These are phyloP conservation scores for Sycophila texana DNA, from an alignment of 2,888 invertebrate species.

Conservation along the genomic window DNA sequence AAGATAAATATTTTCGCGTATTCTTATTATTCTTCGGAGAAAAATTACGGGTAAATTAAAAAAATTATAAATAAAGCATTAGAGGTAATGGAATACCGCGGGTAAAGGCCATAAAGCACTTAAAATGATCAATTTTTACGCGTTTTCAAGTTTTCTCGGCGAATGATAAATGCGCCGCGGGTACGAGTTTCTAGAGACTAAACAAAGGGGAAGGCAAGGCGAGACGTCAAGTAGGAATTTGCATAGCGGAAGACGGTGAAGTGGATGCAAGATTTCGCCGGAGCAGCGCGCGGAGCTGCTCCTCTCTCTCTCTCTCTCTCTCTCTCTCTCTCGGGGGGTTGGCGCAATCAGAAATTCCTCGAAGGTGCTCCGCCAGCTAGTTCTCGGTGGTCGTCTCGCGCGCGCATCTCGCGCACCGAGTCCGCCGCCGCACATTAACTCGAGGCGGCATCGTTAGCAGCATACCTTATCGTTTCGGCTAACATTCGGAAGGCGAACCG, in stretches of 20 bases:
- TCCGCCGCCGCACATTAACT: constrained; percentile 62
- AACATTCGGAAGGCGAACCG: constrained; percentile 13
- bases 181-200: constrained; percentile 58
- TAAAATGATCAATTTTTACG: no score
- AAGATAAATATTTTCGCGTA: no score
- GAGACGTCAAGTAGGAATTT: constrained; percentile 49
- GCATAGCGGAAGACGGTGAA: constrained; percentile 44
- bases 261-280: constrained; percentile 23
- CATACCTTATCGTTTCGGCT: constrained; percentile 70
- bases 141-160: no score
- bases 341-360: constrained; percentile 71
- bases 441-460: constrained; percentile 70
- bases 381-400: background rate
- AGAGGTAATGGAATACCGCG: no score
- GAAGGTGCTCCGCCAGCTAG: constrained; percentile 60
- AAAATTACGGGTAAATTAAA: no score
- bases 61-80: no score
- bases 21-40: no score
- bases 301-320: no score
- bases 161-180: constrained; percentile 41
- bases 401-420: background rate
- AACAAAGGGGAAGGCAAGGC: constrained; percentile 54
- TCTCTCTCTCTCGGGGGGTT: background rate
- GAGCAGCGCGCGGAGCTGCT: constrained; percentile 1
- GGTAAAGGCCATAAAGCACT: no score